Evolutionary conservation across 1,140 invertebrate species (phyloP).

Genomic region (Meloidogyne hapla): DNA sequence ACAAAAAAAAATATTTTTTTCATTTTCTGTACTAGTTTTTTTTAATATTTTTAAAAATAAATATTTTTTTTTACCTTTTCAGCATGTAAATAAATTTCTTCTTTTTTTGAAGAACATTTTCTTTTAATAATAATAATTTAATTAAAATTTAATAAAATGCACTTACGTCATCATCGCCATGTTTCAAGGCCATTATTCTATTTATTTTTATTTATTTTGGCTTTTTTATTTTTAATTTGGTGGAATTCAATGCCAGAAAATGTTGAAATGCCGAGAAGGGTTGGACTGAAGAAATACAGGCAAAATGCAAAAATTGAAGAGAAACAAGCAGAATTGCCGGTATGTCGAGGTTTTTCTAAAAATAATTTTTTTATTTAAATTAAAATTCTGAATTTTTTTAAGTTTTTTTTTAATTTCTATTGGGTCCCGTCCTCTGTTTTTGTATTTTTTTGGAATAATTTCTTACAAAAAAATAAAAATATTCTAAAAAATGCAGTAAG

Average conservation of each 20-base stretch:
- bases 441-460: not conserved
- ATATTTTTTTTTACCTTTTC: no score
- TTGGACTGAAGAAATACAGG: not conserved
- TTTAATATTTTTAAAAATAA: no score
- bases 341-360: not conserved
- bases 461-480: no score
- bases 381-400: not conserved
- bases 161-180: slow-evolving; percentile 36
- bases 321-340: not conserved
- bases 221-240: slow-evolving; percentile 42
- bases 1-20: no score
- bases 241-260: slow-evolving; percentile 37
- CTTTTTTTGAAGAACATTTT: no score
- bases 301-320: not conserved
- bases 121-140: no score
- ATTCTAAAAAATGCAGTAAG: no score
- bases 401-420: not conserved
- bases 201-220: slow-evolving; percentile 39
- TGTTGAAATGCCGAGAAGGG: not conserved
- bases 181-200: slow-evolving; percentile 53
- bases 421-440: no score
- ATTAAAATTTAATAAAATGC: slow-evolving; percentile 26
- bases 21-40: no score
- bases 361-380: not conserved
- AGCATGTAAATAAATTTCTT: no score